Evolutionary conservation across 2,888 invertebrate genomes (phyloP).

Genomic region (Cactoblastis cactorum): DNA sequence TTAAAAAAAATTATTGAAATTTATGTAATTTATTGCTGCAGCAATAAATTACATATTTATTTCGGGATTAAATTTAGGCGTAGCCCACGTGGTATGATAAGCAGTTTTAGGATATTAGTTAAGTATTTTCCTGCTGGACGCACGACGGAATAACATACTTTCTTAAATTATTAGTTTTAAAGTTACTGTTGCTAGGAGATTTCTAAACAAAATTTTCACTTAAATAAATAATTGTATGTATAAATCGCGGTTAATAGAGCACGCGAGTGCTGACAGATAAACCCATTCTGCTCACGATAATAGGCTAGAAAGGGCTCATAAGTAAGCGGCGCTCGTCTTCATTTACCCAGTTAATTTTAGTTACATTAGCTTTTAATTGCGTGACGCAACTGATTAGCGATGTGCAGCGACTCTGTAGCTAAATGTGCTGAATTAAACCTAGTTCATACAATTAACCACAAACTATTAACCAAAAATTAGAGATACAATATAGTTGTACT

Average conservation of each 20-base stretch:
- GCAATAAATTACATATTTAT: too few relatives aligned
- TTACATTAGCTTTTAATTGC: neutral
- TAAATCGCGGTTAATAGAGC: neutral
- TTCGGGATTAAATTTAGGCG: too few relatives aligned
- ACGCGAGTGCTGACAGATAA: neutral
- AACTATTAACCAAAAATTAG: neutral
- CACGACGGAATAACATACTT: too few relatives aligned
- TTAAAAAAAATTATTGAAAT: too few relatives aligned
- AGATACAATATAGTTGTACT: neutral
- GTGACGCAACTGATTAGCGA: constrained; percentile 6
- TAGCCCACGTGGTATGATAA: too few relatives aligned
- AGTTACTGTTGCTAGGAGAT: neutral
- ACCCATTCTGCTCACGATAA: neutral
- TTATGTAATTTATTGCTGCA: too few relatives aligned
- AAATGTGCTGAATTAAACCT: neutral
- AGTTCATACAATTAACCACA: neutral
- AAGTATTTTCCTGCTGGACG: too few relatives aligned
- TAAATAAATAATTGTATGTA: neutral
- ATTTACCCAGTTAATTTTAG: constrained; percentile 4
- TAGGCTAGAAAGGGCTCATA: neutral
- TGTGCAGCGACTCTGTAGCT: neutral
- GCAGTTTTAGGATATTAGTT: too few relatives aligned
- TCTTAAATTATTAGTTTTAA: too few relatives aligned
- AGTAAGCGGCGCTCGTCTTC: neutral
- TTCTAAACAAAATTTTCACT: neutral